phyloP scores from a whole-genome alignment of 2,113 vertebrate genomes.

The Serinus canaria region DNA sequence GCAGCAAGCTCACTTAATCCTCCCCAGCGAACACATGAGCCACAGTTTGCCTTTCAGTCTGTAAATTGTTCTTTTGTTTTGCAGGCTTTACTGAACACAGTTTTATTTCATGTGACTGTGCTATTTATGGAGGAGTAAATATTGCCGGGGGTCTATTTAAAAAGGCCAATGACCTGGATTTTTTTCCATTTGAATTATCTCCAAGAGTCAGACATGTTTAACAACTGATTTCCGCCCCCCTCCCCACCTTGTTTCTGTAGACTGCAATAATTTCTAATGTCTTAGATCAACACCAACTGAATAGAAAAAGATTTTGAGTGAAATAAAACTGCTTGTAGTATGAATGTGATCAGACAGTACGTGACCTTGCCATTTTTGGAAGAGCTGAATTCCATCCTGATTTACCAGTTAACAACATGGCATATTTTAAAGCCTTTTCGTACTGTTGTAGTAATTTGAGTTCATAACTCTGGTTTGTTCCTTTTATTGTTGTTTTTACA shows the following conservation, averaged over 20 bases:
- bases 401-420: neutral
- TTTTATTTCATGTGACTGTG: conserved; percentile 79
- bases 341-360: neutral
- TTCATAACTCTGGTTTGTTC: neutral
- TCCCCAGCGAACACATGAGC: conserved; percentile 35
- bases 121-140: conserved; percentile 81
- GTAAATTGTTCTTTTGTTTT: conserved; percentile 79
- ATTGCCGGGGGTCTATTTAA: conserved; percentile 76
- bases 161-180: conserved; percentile 80
- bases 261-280: neutral
- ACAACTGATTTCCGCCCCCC: neutral
- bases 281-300: neutral
- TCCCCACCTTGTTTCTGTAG: neutral
- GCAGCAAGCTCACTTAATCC: conserved; percentile 29
- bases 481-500: neutral
- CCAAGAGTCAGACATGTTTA: conserved; percentile 59
- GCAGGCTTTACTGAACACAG: conserved; percentile 66
- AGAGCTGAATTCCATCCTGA: neutral
- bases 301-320: neutral
- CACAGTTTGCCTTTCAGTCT: conserved; percentile 47
- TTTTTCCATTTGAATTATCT: conserved; percentile 75
- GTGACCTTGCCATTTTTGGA: neutral
- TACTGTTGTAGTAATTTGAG: neutral
- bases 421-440: neutral
- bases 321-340: neutral